A percentile compares a stretch with the other conserved stretches of the same genome.
Conservation (phyloP, 2,888 invertebrate species). For the Gymnoscelis rufifasciata region DNA sequence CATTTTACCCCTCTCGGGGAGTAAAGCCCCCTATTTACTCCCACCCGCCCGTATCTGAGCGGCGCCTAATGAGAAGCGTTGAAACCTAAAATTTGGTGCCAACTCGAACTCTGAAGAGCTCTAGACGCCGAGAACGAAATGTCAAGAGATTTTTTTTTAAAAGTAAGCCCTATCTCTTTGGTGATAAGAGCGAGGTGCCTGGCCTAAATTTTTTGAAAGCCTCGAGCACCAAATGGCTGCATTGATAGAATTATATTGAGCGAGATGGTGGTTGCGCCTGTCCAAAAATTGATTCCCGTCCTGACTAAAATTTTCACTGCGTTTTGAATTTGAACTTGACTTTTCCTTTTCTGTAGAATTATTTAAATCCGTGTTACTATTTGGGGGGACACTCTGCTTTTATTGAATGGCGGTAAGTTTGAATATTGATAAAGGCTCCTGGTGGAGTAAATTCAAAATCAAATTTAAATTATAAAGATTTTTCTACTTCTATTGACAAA, state of each 20-base stretch:
- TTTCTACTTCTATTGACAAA: too few species aligned
- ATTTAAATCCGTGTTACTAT: too few species aligned
- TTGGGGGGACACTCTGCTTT: too few species aligned
- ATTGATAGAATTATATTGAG: constrained; percentile 55
- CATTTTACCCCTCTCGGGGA: constrained; percentile 15
- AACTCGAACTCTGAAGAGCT: constrained; percentile 71
- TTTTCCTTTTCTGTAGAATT: too few species aligned
- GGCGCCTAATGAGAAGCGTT: constrained; percentile 72
- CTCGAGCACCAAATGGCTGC: constrained; percentile 47
- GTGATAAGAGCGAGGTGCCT: constrained; percentile 32
- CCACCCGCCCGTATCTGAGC: constrained; percentile 39
- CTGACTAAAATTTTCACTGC: too few species aligned
- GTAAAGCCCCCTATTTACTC: constrained; percentile 17
- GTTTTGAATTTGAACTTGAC: too few species aligned
- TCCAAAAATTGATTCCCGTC: neutral
- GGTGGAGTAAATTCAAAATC: too few species aligned
- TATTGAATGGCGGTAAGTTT: too few species aligned
- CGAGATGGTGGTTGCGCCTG: neutral
- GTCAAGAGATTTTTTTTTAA: constrained; percentile 19
- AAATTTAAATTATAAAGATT: too few species aligned
- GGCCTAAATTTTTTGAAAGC: constrained; percentile 32
- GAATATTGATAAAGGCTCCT: too few species aligned
- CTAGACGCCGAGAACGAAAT: constrained; percentile 41
- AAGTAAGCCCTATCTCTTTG: constrained; percentile 35
- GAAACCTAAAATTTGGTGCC: constrained; percentile 75